These are phyloP conservation scores for Sardinella longiceps DNA, from an alignment of 2,797 vertebrate genomes.

Conservation along the genomic window DNA sequence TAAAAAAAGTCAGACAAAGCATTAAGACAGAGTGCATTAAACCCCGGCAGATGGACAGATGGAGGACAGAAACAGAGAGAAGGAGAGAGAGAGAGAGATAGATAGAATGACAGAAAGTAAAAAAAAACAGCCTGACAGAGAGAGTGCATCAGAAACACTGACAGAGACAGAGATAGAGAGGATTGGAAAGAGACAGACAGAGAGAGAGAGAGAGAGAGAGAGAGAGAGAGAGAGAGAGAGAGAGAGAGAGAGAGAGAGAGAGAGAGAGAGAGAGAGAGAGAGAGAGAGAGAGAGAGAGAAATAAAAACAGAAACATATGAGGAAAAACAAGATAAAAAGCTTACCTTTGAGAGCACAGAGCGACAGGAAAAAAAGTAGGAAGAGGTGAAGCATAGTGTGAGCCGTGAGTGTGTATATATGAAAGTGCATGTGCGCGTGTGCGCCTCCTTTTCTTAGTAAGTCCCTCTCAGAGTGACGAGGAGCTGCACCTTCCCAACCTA, in stretches of 20 bases:
- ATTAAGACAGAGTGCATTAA: too few species aligned
- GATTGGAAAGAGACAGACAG: too few species aligned
- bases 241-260: not conserved
- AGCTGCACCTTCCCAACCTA: constrained; percentile 11
- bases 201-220: not conserved
- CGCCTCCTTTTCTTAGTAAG: not conserved
- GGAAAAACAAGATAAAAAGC: not conserved
- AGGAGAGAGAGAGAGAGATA: too few species aligned
- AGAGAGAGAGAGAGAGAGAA: not conserved
- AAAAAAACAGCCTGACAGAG: too few species aligned
- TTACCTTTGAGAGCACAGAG: constrained; percentile 53
- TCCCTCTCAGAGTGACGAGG: constrained; percentile 19
- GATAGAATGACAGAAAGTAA: too few species aligned
- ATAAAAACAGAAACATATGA: not conserved
- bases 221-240: not conserved
- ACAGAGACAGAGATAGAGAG: too few species aligned
- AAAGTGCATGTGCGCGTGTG: constrained; percentile 1
- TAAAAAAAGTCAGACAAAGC: too few species aligned
- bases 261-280: not conserved
- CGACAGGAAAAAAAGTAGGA: constrained; percentile 43
- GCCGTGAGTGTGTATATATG: constrained; percentile 25
- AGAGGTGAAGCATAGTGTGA: constrained; percentile 46
- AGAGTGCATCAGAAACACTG: too few species aligned
- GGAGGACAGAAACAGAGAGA: too few species aligned
- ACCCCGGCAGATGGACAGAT: too few species aligned